Base-by-base conservation (phyloP, 2,113 vertebrate species). In the Grammomys surdaster region DNA sequence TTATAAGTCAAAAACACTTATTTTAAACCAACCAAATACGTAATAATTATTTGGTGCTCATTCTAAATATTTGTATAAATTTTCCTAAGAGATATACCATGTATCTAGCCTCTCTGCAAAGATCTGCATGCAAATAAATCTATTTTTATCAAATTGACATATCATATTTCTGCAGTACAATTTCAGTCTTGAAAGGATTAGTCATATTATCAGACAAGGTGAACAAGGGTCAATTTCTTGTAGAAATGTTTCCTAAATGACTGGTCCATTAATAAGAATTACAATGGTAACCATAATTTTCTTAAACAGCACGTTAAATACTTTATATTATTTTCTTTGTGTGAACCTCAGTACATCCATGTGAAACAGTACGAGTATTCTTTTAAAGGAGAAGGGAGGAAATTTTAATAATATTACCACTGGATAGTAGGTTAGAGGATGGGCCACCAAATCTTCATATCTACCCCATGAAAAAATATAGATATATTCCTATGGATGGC, bases 251-350 rank as follows among this genome's bases (percentile, higher is more conserved):
- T 33, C 86, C n/a, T 72, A 88, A 87, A 77, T 67, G 33, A 56
- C 5, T 77, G 7, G 4, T 70, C 8, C 28, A 33, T 65, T 72
- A 77, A 67, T 3, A 88, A 14, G 3, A 63, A 69, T 12, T 16
- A 14, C 22, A 33, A 33, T 58, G 46, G 1, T 43, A 72, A 72
- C 43, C 28, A 36, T 0, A 72, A n/a, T 22, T 87, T 70, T 48
- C 31, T 65, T 63, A 56, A 81, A 56, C 19, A 28, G 0, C 46
- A 28, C 77, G 4, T 0, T 77, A 36, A 72, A 16, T 67, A 40
- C 70, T 87, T 90, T 93, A 58, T 82, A 63, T 89, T 58, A 11
- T 70, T 93, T 89, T 43, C 22, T 73, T 85, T n/a, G 51, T 5
- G 40, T 91, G 28, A 24, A 3, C 22, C 14, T 12, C 5, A 46